phyloP scores from a whole-genome alignment of 2,797 vertebrate species.

The Picus viridis region DNA sequence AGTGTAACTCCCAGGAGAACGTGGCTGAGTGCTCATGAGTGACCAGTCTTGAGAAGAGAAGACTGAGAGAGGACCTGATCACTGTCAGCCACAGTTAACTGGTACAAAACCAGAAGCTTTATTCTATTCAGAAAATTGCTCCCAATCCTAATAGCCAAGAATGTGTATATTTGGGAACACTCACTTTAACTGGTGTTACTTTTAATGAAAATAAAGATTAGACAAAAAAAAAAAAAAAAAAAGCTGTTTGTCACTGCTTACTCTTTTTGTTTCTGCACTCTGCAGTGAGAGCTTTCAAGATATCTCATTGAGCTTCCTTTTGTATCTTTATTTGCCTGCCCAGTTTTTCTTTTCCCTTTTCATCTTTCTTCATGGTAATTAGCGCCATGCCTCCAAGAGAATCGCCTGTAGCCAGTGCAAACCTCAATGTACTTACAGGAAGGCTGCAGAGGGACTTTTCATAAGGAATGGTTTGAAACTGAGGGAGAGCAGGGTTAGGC shows the following conservation, averaged over 20 bases:
- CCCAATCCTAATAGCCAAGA: background rate
- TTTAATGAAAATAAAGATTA: too few relatives aligned
- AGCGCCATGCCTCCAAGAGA: background rate
- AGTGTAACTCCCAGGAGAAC: too few relatives aligned
- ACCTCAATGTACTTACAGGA: background rate
- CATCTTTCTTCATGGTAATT: background rate
- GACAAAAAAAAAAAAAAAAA: background rate
- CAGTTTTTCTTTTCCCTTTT: background rate
- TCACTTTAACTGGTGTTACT: background rate
- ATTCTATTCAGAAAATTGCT: background rate
- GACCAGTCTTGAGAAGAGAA: too few relatives aligned
- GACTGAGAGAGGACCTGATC: too few relatives aligned
- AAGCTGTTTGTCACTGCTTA: background rate
- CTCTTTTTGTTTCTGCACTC: background rate
- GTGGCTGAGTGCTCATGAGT: too few relatives aligned
- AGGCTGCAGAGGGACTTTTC: too few relatives aligned
- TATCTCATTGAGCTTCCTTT: background rate
- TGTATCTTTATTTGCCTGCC: conserved; percentile 29
- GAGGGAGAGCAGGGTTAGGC: too few relatives aligned
- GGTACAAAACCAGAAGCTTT: background rate
- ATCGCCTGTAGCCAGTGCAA: background rate
- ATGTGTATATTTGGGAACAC: background rate
- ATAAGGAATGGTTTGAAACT: too few relatives aligned
- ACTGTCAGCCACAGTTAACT: background rate
- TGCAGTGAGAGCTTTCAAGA: background rate